Base-by-base conservation (phyloP, 2,797 vertebrate species). In the Cuculus canorus region DNA sequence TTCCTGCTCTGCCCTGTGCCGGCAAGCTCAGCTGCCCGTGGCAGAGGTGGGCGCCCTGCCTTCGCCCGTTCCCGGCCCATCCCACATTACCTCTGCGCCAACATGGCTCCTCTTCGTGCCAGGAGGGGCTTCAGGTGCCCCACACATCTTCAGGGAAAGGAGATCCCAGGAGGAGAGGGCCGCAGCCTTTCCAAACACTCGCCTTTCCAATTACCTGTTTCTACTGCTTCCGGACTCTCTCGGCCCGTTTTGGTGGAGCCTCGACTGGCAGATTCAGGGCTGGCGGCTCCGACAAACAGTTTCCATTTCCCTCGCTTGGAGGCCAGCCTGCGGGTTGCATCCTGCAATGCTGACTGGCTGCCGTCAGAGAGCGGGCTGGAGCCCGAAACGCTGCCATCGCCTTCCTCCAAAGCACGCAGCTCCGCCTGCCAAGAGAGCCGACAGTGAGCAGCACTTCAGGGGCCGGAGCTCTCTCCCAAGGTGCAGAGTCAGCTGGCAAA, bases 281-380 rank as follows among this genome's bases (percentile, higher is more conserved):
- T 99, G 85, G 98, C 83, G 0, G 98, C 98, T 59, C 96, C 97
- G 4, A 98, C 97, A 76, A 99, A 99, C 5, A 99, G 98, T 96
- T 99, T 99, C 99, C 99, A 99, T 50, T 99, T 98, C 52, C 98
- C 98, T 93, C 98, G 98, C 96, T 99, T 99, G 24, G 98, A 90
- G 37, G 96, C 95, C 59, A 97, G 65, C 65, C 97, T 97, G 60
- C 97, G 98, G 89, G 98, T 93, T 10, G 97, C 97, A 3, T 99
- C 99, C 97, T 99, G 99, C 1, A 95, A 89, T 30, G 97, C 96
- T 0, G 97, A 95, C 72, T 98, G 98, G 97, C 99, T 99, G 5
- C 98, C 95, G 7, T 99, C 99, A 0, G 99, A 99, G 93, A 98
- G 98, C 1, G 99, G 99, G 96, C 99, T 99, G 56, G 99, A 99